Percentiles rank a stretch among this genome's conserved stretches.
phyloP scores from a whole-genome alignment of 2,113 vertebrate genomes.

The Epinephelus lanceolatus region DNA sequence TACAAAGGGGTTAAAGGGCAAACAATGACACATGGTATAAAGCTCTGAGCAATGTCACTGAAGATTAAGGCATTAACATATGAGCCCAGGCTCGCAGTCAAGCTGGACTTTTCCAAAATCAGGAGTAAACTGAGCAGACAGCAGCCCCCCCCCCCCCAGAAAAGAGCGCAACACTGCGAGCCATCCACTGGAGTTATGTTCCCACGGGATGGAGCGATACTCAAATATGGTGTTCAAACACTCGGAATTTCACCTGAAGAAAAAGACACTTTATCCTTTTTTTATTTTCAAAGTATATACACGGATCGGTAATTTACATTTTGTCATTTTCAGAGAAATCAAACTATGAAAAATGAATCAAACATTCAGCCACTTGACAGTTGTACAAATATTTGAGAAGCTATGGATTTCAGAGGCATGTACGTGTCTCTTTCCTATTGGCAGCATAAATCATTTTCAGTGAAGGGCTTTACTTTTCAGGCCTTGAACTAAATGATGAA shows the following conservation, averaged over 20 bases:
- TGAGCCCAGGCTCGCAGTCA: slow-evolving; percentile 70
- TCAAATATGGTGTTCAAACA: slow-evolving; percentile 29
- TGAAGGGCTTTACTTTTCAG: slow-evolving; percentile 42
- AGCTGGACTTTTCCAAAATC: slow-evolving; percentile 66
- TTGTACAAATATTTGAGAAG: slow-evolving; percentile 41
- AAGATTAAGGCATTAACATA: slow-evolving; percentile 78
- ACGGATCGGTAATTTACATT: neutral
- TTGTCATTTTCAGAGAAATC: slow-evolving; percentile 3
- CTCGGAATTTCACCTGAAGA: slow-evolving; percentile 42
- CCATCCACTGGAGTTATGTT: slow-evolving; percentile 54
- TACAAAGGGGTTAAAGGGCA: slow-evolving; percentile 70
- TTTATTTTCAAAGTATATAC: slow-evolving; percentile 26
- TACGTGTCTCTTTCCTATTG: slow-evolving; percentile 9
- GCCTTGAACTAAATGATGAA: slow-evolving; percentile 65
- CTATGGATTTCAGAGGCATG: slow-evolving; percentile 4
- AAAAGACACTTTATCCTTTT: slow-evolving; percentile 5
- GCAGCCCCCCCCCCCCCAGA: slow-evolving; percentile 27
- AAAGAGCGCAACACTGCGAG: slow-evolving; percentile 26
- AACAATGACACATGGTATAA: slow-evolving; percentile 76
- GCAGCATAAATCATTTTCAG: slow-evolving; percentile 49
- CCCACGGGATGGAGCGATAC: slow-evolving; percentile 52
- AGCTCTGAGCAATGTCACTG: slow-evolving; percentile 76
- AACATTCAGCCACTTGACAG: slow-evolving; percentile 20
- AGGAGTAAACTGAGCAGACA: slow-evolving; percentile 73
- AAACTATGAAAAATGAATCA: slow-evolving; percentile 8